These are phyloP conservation scores for Pegoplata infirma DNA, from an alignment of 2,888 invertebrate genomes.

Conservation along the genomic window DNA sequence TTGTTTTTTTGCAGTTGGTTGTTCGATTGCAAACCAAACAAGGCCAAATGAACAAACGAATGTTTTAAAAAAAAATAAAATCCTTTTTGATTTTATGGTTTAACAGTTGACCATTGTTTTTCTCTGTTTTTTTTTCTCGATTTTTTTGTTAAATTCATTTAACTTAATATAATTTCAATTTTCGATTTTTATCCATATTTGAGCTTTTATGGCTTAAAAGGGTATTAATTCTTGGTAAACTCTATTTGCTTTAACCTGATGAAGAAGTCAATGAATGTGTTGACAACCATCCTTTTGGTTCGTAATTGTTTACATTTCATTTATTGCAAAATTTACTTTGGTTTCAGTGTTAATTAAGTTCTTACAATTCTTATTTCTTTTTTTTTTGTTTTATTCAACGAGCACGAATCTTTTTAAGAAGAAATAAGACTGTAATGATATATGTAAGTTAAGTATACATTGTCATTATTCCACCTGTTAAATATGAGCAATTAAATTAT, in stretches of 20 bases:
- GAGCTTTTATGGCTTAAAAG: conserved; percentile 55
- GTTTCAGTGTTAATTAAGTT: conserved; percentile 47
- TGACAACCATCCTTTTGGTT: conserved; percentile 13
- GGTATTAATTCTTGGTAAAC: conserved; percentile 43
- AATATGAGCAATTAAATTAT: too few species aligned
- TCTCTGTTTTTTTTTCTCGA: too few species aligned
- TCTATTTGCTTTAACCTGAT: conserved; percentile 33
- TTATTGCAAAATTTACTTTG: neutral
- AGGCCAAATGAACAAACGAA: neutral
- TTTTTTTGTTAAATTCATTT: conserved; percentile 42
- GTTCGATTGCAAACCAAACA: neutral
- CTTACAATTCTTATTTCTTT: conserved; percentile 23
- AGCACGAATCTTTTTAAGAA: neutral
- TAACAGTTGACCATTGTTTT: conserved; percentile 35
- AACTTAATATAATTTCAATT: conserved; percentile 20
- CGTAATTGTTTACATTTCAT: conserved; percentile 47
- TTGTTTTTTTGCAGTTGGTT: too few species aligned
- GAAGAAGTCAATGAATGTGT: conserved; percentile 42
- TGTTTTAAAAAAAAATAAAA: too few species aligned
- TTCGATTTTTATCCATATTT: conserved; percentile 48
- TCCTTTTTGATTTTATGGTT: conserved; percentile 33
- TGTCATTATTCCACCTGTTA: too few species aligned
- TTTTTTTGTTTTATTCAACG: neutral
- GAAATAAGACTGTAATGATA: neutral
- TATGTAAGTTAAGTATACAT: neutral